Base-by-base conservation (phyloP, 1,140 invertebrate genomes). In the Adoxophyes honmai region DNA sequence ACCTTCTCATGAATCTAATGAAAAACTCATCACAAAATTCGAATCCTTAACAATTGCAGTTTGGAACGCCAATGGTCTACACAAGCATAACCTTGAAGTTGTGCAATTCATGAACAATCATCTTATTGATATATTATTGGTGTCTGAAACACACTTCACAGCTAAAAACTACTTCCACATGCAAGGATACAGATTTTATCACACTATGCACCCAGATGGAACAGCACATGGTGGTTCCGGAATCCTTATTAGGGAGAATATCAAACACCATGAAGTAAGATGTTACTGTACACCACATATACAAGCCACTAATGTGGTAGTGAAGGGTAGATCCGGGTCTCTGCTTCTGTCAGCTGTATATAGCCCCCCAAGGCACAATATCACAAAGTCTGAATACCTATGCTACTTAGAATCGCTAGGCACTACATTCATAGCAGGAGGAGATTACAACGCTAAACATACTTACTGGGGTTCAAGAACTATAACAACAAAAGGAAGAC, bases 141-240 rank as follows among this genome's bases (percentile, higher is more conserved):
- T 72, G 38, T 64, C 64, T 10, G 66, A 72, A 52, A 38, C 66
- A 0, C 66, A 72, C 38, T 44, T 36, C n/a, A 64, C 59, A 8
- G 13, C 39, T 2, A 57, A 57, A 16, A 66, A 15, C 8, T 34
- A 16, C 0, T 44, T 70, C 4, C 64, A 53, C 9, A 38, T 66
- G 1, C 38, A 52, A 16, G 34, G 33, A 0, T 64, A 55, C 16
- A 15, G 11, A 3, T 52, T 35, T 4, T 61, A 68, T 35, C 35
- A 36, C 10, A 68, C 66, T n/a, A 59, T 18, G 14, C 59, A 68
- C 39, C 59, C 59, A 9, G 62, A 68, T 55, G 62, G 66, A 2
- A 59, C 42, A 15, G 38, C 28, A 0, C 66, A 64, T 36, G 66
- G 34, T 28, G 62, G 66, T 16, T 52, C 66, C 6, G 59, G 59